Conservation (phyloP, 2,113 vertebrate species). For the Sander vitreus region DNA sequence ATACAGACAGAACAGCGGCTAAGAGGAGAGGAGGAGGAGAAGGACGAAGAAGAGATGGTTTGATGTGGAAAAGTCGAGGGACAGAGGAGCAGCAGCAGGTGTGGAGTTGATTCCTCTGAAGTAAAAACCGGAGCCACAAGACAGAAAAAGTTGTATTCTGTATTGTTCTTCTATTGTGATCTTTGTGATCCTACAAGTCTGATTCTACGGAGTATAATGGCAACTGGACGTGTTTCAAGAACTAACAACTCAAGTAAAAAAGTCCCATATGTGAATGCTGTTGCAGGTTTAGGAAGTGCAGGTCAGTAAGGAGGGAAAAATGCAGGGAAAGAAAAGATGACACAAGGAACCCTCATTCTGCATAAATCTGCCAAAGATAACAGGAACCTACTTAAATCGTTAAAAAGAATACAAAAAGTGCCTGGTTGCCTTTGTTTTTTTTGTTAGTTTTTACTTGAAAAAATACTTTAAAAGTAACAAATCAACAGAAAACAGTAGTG, state of each 20-base stretch:
- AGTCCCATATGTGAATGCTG: background rate
- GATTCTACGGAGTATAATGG: background rate
- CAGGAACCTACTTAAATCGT: slow-evolving; percentile 35
- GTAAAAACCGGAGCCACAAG: slow-evolving; percentile 19
- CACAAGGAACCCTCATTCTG: slow-evolving; percentile 15
- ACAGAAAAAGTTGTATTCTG: slow-evolving; percentile 16
- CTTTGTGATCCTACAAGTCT: background rate
- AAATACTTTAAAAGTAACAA: slow-evolving; percentile 89
- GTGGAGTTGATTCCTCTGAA: slow-evolving; percentile 28
- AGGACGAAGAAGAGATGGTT: background rate
- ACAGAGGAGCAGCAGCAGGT: slow-evolving; percentile 1
- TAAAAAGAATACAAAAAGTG: slow-evolving; percentile 77
- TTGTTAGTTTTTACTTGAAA: slow-evolving; percentile 88
- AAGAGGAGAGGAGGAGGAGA: slow-evolving; percentile 9
- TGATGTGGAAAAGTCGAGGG: slow-evolving; percentile 5
- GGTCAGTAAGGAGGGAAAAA: background rate
- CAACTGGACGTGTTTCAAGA: background rate
- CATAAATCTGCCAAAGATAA: slow-evolving; percentile 16
- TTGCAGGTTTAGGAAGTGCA: background rate
- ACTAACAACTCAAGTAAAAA: slow-evolving; percentile 13
- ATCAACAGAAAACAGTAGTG: slow-evolving; percentile 77
- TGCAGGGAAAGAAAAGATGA: slow-evolving; percentile 6
- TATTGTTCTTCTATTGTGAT: slow-evolving; percentile 3
- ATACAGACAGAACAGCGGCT: slow-evolving; percentile 68
- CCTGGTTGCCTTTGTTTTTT: slow-evolving; percentile 73